Evolutionary conservation across 2,888 invertebrate genomes (phyloP).

Genomic region (Clitarchus hookeri): DNA sequence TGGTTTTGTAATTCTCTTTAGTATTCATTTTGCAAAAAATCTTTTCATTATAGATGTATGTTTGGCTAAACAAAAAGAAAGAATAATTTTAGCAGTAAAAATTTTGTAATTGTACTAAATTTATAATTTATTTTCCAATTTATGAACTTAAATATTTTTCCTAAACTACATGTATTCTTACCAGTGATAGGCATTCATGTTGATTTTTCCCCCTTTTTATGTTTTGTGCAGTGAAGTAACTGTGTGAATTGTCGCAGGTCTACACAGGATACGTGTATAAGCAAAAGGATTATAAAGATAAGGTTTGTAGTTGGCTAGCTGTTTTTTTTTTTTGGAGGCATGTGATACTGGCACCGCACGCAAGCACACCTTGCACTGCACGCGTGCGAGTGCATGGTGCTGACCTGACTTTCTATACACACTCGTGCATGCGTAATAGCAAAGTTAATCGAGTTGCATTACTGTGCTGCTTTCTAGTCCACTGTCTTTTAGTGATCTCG

Average conservation of each 20-base stretch:
- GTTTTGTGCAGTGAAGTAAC: constrained; percentile 2
- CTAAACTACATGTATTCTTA: background rate
- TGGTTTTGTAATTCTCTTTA: too few species aligned
- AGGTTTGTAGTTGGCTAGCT: constrained; percentile 32
- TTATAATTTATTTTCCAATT: too few species aligned
- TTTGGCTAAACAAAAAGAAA: too few species aligned
- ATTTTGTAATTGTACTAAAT: too few species aligned
- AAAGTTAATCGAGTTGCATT: background rate
- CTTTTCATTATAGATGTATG: too few species aligned
- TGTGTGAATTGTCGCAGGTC: constrained; percentile 56
- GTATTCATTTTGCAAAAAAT: too few species aligned
- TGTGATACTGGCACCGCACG: background rate
- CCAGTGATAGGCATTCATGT: background rate
- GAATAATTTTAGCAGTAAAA: too few species aligned
- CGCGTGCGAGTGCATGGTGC: background rate
- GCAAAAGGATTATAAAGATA: constrained; percentile 45
- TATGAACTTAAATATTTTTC: too few species aligned
- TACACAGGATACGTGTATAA: constrained; percentile 69
- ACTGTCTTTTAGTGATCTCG: background rate
- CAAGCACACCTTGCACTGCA: background rate
- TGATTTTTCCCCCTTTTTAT: background rate
- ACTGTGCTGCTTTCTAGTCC: background rate
- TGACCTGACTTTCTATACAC: background rate
- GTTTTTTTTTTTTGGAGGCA: background rate
- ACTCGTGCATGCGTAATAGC: background rate